phyloP scores from a whole-genome alignment of 2,888 invertebrate species.

The Steinernema hermaphroditum region DNA sequence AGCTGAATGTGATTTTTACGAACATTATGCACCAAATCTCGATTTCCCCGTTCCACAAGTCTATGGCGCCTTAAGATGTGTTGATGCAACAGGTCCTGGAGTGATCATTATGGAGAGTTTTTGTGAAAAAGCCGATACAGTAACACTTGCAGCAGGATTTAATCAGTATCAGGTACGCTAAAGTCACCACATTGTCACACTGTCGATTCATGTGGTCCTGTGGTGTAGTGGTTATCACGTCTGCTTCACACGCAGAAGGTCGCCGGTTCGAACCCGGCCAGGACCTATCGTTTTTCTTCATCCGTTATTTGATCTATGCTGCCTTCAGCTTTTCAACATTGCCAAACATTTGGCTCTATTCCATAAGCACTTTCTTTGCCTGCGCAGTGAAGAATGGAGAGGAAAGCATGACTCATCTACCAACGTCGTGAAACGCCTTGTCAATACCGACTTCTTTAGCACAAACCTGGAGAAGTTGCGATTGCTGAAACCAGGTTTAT shows the following conservation, averaged over 20 bases:
- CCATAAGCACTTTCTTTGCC: neutral
- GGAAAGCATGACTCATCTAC: neutral
- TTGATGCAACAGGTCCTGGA: neutral
- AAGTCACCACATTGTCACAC: no score
- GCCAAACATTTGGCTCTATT: neutral
- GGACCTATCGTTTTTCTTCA: conserved; percentile 35
- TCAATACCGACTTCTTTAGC: neutral
- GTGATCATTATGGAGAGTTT: neutral
- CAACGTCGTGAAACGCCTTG: neutral
- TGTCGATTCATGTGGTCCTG: no score
- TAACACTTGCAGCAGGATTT: neutral
- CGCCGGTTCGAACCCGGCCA: conserved; percentile 57
- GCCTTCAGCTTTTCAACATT: neutral
- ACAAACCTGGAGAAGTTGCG: neutral
- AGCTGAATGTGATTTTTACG: neutral
- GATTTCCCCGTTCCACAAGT: neutral
- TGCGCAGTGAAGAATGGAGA: neutral
- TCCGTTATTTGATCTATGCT: neutral
- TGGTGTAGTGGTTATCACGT: conserved; percentile 60
- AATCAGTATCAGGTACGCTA: neutral
- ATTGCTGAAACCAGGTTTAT: neutral
- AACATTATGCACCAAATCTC: neutral
- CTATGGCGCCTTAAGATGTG: neutral
- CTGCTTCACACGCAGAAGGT: conserved; percentile 60
- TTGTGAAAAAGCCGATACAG: neutral